Conservation (phyloP, 2,888 invertebrate genomes). For the Panorpa germanica region DNA sequence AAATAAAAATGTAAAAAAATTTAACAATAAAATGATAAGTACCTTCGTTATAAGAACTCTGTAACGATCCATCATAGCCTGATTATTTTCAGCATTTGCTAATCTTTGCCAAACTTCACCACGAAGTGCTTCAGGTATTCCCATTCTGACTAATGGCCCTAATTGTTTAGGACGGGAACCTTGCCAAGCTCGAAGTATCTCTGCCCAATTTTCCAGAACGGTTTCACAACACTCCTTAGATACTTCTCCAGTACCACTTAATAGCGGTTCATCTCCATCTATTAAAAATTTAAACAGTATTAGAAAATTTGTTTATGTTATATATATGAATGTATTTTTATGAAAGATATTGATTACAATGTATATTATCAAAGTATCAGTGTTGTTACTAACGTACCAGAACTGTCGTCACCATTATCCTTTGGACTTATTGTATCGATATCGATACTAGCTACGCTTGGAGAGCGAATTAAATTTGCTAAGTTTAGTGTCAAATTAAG, state of each 20-base stretch:
- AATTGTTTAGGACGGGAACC: constrained; percentile 71
- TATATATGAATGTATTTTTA: constrained; percentile 2
- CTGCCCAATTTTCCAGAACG: constrained; percentile 84
- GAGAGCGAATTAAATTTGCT: constrained; percentile 23
- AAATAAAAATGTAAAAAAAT: constrained; percentile 4
- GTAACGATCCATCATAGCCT: constrained; percentile 80
- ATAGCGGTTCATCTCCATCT: constrained; percentile 85
- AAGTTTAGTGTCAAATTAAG: constrained; percentile 21
- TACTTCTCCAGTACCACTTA: constrained; percentile 96
- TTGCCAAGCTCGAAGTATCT: constrained; percentile 53
- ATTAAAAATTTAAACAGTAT: constrained; percentile 12
- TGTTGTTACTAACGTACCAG: too few relatives aligned
- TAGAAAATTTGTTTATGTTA: not conserved
- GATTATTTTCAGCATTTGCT: constrained; percentile 68
- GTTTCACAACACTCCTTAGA: constrained; percentile 91
- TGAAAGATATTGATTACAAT: not conserved
- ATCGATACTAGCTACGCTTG: constrained; percentile 23
- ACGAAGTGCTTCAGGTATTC: constrained; percentile 89
- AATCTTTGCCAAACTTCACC: constrained; percentile 97
- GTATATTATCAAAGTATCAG: not conserved
- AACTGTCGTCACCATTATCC: constrained; percentile 24
- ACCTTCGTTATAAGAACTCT: constrained; percentile 84
- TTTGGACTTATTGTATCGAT: constrained; percentile 20
- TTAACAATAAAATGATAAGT: constrained; percentile 9
- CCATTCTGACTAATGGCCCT: constrained; percentile 57